Percentiles rank a stretch among this genome's conserved stretches.
Conservation (phyloP, 1,140 invertebrate genomes). For the Drosophila malerkotliana region DNA sequence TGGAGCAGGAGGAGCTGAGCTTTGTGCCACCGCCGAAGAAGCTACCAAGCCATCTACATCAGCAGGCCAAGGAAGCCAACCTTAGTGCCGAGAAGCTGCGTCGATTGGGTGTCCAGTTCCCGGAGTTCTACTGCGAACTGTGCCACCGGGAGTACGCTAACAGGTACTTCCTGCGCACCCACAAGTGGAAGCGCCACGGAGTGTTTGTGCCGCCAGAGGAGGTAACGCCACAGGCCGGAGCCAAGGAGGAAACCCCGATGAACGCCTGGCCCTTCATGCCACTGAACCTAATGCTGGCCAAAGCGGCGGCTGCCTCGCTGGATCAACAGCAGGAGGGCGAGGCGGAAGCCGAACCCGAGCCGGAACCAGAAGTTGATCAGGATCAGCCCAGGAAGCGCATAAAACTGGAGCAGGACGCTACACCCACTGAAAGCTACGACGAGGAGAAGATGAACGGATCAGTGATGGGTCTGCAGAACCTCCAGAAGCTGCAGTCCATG, state of each 20-base stretch:
- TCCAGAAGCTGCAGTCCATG: conserved; percentile 96
- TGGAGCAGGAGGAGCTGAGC: conserved; percentile 86
- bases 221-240: conserved; percentile 17
- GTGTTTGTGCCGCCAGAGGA: conserved; percentile 86
- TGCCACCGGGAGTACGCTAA: conserved; percentile 98
- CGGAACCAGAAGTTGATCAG: conserved; percentile 12
- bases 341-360: background rate
- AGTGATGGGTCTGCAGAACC: conserved; percentile 85
- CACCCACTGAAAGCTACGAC: conserved; percentile 27
- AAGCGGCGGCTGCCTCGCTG: conserved; percentile 50
- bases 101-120: conserved; percentile 91
- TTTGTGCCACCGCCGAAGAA: conserved; percentile 86
- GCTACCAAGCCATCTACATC: conserved; percentile 86
- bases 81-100: conserved; percentile 89
- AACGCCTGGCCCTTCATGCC: conserved; percentile 85
- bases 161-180: conserved; percentile 96
- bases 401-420: conserved; percentile 58
- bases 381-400: conserved; percentile 69
- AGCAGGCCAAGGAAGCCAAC: conserved; percentile 87
- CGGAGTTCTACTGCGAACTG: conserved; percentile 96
- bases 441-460: conserved; percentile 47
- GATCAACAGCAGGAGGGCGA: conserved; percentile 39
- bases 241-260: conserved; percentile 73
- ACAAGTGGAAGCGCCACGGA: conserved; percentile 94
- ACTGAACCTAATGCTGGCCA: conserved; percentile 87